These are phyloP conservation scores for Cataglyphis cursor DNA, from an alignment of 2,888 invertebrate genomes.

Conservation along the genomic window DNA sequence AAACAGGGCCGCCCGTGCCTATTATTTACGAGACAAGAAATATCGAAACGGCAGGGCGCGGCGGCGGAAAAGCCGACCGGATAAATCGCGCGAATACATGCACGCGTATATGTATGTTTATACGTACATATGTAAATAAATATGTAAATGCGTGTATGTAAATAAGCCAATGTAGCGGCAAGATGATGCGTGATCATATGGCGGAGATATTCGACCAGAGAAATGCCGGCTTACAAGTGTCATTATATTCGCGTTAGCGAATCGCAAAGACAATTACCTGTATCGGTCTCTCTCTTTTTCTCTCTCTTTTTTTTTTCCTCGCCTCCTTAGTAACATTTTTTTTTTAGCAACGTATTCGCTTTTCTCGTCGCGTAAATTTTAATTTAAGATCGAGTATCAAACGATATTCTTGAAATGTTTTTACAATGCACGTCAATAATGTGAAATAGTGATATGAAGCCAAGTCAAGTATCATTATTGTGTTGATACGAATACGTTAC, in stretches of 20 bases:
- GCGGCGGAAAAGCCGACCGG: constrained; percentile 10
- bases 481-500: not conserved
- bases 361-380: constrained; percentile 8
- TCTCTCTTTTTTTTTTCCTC: not conserved
- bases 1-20: constrained; percentile 55
- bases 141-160: not conserved
- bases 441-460: constrained; percentile 11
- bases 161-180: not conserved
- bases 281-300: not conserved
- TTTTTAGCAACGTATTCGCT: constrained; percentile 39
- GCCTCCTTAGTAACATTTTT: not conserved
- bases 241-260: constrained; percentile 79
- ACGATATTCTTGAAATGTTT: not conserved
- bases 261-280: constrained; percentile 23
- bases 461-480: constrained; percentile 9
- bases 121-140: constrained; percentile 18
- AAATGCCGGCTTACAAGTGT: constrained; percentile 73
- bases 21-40: constrained; percentile 63
- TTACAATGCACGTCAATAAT: not conserved
- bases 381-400: not conserved
- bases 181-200: constrained; percentile 71
- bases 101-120: constrained; percentile 13
- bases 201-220: constrained; percentile 65
- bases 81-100: constrained; percentile 40
- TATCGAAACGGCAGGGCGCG: constrained; percentile 49